Conservation (phyloP, 2,797 vertebrate genomes). For the Tapera naevia region DNA sequence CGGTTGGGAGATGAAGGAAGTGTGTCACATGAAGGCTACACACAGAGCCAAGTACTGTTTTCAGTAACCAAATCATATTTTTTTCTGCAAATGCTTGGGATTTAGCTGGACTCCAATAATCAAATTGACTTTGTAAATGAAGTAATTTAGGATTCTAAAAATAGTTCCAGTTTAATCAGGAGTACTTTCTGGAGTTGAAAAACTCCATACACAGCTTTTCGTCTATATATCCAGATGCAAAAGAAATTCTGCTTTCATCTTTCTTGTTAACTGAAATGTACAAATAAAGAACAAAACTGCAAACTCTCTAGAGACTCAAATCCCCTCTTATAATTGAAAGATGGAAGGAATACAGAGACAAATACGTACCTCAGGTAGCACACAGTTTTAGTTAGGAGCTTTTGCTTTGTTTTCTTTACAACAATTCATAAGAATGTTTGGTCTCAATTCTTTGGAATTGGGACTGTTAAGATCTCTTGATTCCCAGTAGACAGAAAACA, state of each 20-base stretch:
- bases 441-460: background rate
- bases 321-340: background rate
- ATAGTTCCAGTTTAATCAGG: background rate
- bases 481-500: background rate
- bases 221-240: background rate
- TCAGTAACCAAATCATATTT: background rate
- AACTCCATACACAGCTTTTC: background rate
- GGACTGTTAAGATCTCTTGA: background rate
- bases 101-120: background rate
- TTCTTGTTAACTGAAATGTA: background rate
- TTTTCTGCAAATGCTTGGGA: background rate
- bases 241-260: background rate
- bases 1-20: background rate
- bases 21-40: background rate
- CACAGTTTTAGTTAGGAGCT: background rate
- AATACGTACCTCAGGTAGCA: background rate
- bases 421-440: background rate
- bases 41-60: background rate
- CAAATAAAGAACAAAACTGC: background rate
- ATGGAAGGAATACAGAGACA: background rate
- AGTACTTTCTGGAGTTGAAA: background rate
- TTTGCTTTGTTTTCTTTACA: background rate
- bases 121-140: background rate
- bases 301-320: background rate
- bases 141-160: background rate